A percentile compares a stretch with the other conserved stretches of the same genome.
Evolutionary conservation across 1,140 invertebrate genomes (phyloP).

Genomic region (Eueides isabella): DNA sequence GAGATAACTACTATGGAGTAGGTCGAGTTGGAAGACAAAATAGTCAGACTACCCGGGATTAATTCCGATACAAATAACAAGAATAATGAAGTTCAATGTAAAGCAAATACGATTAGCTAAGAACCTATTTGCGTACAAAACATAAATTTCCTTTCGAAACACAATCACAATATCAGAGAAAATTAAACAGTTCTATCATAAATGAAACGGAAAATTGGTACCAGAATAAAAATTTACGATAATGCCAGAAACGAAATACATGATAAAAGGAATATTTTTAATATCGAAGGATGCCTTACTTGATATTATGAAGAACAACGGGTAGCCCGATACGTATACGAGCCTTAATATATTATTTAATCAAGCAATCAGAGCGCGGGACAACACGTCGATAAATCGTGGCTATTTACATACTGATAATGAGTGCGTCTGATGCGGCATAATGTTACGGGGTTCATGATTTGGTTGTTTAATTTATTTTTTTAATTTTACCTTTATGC

Average conservation of each 20-base stretch:
- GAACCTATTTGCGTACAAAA: neutral
- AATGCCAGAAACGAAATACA: neutral
- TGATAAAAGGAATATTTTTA: conserved; percentile 9
- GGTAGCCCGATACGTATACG: neutral
- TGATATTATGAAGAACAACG: neutral
- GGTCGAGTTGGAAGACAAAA: too few species aligned
- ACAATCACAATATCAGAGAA: neutral
- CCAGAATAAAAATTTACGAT: conserved; percentile 11
- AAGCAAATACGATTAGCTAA: neutral
- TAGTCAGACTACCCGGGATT: too few species aligned
- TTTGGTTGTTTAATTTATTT: neutral
- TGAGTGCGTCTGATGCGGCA: conserved; percentile 16
- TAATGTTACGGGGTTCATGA: neutral
- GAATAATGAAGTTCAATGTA: neutral
- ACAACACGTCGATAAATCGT: conserved; percentile 17
- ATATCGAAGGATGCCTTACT: conserved; percentile 8
- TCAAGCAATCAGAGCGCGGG: conserved; percentile 24
- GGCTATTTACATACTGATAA: conserved; percentile 25
- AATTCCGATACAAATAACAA: too few species aligned
- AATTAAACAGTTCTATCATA: conserved; percentile 2
- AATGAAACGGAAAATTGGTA: neutral
- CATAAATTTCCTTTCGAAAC: neutral
- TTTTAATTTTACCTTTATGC: neutral
- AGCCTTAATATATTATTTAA: conserved; percentile 16
- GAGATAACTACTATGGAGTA: too few species aligned